A percentile compares a stretch with the other conserved stretches of the same genome.
These are phyloP conservation scores for Pangasius macronema DNA, from an alignment of 2,797 vertebrate genomes.

Conservation along the genomic window DNA sequence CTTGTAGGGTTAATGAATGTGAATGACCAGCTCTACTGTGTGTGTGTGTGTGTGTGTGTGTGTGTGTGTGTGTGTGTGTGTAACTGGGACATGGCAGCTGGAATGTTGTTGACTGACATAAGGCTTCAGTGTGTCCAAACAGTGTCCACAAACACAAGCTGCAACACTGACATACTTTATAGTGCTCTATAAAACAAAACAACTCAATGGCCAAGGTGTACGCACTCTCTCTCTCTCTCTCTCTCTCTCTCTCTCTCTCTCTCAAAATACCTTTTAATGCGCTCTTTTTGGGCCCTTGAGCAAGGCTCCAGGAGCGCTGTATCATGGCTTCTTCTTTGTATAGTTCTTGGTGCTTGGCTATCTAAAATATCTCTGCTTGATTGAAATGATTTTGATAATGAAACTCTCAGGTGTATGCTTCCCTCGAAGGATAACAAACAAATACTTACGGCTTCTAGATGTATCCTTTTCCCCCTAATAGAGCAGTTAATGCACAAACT, in stretches of 20 bases:
- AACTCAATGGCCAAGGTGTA: background rate
- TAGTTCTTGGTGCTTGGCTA: background rate
- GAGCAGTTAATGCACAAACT: background rate
- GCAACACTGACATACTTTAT: background rate
- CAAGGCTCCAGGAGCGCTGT: no score
- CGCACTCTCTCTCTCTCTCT: background rate
- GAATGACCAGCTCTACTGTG: background rate
- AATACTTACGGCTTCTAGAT: background rate
- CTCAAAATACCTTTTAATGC: background rate
- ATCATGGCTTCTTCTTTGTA: no score
- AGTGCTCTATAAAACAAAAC: background rate
- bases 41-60: background rate
- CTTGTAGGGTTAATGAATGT: background rate
- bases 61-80: background rate
- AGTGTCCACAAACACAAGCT: background rate
- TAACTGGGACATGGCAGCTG: background rate
- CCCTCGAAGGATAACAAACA: background rate
- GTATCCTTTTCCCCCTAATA: background rate
- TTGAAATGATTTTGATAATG: background rate
- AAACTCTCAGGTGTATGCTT: background rate
- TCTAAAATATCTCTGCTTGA: background rate
- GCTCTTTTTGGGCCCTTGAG: background rate
- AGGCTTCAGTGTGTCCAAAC: background rate
- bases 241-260: background rate
- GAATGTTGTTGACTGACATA: constrained; percentile 14